Evolutionary conservation across 2,888 invertebrate genomes (phyloP).

Genomic region (Dryococelus australis): DNA sequence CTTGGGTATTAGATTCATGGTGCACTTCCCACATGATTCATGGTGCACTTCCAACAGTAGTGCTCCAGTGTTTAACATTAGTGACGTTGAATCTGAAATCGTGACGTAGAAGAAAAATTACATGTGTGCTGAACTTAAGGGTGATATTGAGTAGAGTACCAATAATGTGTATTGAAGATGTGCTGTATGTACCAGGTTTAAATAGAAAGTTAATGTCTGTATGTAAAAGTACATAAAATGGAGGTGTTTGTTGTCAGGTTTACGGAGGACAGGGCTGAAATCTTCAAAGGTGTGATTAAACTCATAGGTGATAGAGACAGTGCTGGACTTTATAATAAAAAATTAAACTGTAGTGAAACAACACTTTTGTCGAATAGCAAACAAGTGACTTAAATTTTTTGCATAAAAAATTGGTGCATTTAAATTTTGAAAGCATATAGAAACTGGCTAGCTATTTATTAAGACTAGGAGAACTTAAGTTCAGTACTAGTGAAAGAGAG

Average conservation of each 20-base stretch:
- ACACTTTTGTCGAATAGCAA: background rate
- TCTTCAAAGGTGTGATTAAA: background rate
- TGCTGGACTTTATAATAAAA: background rate
- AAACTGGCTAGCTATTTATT: background rate
- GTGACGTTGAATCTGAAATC: background rate
- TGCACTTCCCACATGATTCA: no score
- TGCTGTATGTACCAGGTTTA: background rate
- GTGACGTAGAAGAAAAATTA: background rate
- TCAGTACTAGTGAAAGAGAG: background rate
- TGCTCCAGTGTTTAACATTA: no score
- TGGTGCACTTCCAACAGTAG: no score
- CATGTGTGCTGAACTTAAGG: background rate
- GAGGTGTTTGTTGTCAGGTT: background rate
- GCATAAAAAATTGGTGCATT: background rate
- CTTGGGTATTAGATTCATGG: no score
- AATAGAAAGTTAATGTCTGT: background rate
- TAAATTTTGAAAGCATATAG: background rate
- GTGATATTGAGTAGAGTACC: background rate
- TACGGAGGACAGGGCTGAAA: background rate
- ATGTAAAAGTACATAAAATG: background rate
- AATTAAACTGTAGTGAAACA: background rate
- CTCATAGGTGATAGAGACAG: background rate
- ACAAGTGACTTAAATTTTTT: background rate
- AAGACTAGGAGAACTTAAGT: background rate
- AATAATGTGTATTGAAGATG: background rate